Evolutionary conservation across 2,888 invertebrate species (phyloP).

Genomic region (Polydrusus cervinus): DNA sequence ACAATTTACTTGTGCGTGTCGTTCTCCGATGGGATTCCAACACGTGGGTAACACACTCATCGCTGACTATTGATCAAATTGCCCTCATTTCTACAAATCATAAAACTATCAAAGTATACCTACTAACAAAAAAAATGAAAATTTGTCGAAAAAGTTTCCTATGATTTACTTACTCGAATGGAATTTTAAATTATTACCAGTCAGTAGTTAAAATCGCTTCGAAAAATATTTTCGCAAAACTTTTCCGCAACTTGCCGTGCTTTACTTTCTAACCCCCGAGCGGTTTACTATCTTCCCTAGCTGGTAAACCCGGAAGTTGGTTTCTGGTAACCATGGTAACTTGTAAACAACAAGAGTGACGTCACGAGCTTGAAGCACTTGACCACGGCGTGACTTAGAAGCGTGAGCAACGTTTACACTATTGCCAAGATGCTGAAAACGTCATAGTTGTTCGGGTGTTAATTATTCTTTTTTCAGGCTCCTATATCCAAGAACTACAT

Average conservation of each 20-base stretch:
- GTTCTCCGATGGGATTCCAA: constrained; percentile 18
- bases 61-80: constrained; percentile 61
- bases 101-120: constrained; percentile 10
- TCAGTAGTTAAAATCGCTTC: background rate
- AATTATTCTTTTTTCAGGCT: too few relatives aligned
- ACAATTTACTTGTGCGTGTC: constrained; percentile 28
- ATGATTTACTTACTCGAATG: constrained; percentile 3
- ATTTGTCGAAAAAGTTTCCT: background rate
- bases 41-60: constrained; percentile 59
- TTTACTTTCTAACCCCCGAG: constrained; percentile 34
- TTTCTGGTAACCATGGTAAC: constrained; percentile 62
- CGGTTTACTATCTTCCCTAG: constrained; percentile 51
- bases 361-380: constrained; percentile 27
- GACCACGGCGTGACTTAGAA: constrained; percentile 27
- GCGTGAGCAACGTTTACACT: background rate
- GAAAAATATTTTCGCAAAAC: background rate
- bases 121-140: background rate
- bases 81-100: constrained; percentile 46
- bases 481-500: too few relatives aligned
- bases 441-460: constrained; percentile 22
- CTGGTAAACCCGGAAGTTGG: constrained; percentile 53
- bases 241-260: constrained; percentile 13
- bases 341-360: constrained; percentile 61
- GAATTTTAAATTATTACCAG: constrained; percentile 16
- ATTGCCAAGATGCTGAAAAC: constrained; percentile 36